phyloP scores from a whole-genome alignment of 2,888 invertebrate genomes.

The Cantharis rustica region DNA sequence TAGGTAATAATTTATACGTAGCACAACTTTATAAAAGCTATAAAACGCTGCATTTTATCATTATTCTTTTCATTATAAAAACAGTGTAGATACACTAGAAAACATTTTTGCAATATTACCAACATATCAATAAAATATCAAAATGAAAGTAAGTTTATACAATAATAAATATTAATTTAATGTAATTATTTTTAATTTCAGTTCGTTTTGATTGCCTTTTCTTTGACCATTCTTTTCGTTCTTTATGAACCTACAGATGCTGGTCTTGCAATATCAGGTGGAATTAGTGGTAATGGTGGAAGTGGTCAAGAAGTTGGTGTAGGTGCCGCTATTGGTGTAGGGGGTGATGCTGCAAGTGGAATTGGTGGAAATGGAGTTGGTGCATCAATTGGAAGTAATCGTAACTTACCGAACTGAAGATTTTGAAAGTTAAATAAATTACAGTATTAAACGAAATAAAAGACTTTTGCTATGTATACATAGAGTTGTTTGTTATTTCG shows the following conservation, averaged over 20 bases:
- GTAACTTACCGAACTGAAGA: not conserved
- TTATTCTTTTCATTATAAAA: not conserved
- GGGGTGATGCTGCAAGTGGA: not conserved
- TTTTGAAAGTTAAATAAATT: not conserved
- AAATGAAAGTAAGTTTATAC: not conserved
- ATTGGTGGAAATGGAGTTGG: not conserved
- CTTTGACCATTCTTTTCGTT: not conserved
- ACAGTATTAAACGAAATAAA: not conserved
- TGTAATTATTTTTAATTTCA: not conserved
- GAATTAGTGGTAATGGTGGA: not conserved
- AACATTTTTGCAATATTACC: not conserved
- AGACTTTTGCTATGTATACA: too few species aligned
- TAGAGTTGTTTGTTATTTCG: too few species aligned
- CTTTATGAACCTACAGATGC: not conserved
- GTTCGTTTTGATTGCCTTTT: not conserved
- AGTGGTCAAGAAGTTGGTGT: not conserved
- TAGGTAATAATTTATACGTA: not conserved
- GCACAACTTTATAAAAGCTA: not conserved
- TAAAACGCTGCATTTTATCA: not conserved
- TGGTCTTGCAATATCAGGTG: not conserved
- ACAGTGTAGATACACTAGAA: not conserved
- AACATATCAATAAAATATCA: not conserved
- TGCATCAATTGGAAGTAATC: not conserved
- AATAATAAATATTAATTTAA: not conserved
- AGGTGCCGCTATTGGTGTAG: not conserved